Conservation (phyloP, 2,113 vertebrate species). For the Tor tambroides region DNA sequence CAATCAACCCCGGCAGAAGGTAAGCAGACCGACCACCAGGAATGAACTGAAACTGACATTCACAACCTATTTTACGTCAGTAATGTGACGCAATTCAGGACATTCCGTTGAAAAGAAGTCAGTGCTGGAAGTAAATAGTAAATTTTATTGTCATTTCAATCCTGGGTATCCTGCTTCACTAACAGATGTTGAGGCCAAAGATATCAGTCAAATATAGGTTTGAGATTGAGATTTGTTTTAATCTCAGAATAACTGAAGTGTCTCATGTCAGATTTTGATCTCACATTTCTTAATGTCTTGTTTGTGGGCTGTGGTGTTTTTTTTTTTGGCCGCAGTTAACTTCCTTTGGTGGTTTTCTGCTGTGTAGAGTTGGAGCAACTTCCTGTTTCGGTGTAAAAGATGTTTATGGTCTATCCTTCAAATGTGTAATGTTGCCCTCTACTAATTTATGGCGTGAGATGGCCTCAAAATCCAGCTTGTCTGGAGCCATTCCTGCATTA, state of each 20-base stretch:
- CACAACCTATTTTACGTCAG: not conserved
- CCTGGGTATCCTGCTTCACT: not conserved
- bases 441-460: not conserved
- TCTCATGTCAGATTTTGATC: not conserved
- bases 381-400: not conserved
- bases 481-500: not conserved
- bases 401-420: not conserved
- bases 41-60: not conserved
- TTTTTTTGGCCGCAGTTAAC: not conserved
- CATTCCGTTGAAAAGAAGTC: not conserved
- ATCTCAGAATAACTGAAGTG: not conserved
- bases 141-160: not conserved
- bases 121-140: not conserved
- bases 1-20: conserved; percentile 93
- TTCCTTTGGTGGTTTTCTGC: conserved; percentile 19
- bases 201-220: not conserved
- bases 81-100: not conserved
- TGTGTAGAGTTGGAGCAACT: not conserved
- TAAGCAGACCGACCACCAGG: conserved; percentile 45
- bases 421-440: not conserved
- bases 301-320: not conserved
- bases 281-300: not conserved
- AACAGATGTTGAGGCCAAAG: not conserved
- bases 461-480: not conserved
- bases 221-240: not conserved